phyloP scores from a whole-genome alignment of 2,888 invertebrate species.

The Reticulitermes lucifugus region DNA sequence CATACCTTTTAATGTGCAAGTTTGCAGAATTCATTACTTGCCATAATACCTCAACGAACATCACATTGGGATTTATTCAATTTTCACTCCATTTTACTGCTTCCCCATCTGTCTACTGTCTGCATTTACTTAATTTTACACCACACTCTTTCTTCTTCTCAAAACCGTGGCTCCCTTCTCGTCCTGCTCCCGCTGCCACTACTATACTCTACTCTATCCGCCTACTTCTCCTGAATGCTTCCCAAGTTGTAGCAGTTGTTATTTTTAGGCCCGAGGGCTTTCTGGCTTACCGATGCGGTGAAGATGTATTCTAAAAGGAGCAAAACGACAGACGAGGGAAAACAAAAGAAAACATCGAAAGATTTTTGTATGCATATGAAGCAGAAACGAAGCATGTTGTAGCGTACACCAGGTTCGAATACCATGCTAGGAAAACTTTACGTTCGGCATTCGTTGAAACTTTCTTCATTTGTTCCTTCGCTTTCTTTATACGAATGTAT shows the following conservation, averaged over 20 bases:
- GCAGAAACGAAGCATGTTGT: no score
- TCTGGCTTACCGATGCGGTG: not conserved
- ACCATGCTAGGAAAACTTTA: no score
- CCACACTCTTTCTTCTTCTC: not conserved
- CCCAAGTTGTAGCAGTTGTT: not conserved
- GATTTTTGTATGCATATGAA: not conserved
- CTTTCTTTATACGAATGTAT: no score
- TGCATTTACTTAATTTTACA: not conserved
- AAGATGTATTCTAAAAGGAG: no score
- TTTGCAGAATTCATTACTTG: not conserved
- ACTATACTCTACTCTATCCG: not conserved
- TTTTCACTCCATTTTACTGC: not conserved
- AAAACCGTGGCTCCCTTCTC: no score
- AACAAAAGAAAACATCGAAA: not conserved
- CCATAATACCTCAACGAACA: not conserved
- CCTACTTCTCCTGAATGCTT: not conserved
- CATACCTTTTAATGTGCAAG: not conserved
- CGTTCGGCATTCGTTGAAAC: no score
- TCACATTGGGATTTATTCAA: not conserved
- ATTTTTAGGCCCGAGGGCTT: not conserved
- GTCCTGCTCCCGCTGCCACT: not conserved
- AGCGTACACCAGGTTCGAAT: no score
- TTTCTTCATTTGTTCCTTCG: no score
- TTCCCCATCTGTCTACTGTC: not conserved
- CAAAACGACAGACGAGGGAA: not conserved